phyloP scores from a whole-genome alignment of 2,888 invertebrate species.

The Endotricha flammealis region DNA sequence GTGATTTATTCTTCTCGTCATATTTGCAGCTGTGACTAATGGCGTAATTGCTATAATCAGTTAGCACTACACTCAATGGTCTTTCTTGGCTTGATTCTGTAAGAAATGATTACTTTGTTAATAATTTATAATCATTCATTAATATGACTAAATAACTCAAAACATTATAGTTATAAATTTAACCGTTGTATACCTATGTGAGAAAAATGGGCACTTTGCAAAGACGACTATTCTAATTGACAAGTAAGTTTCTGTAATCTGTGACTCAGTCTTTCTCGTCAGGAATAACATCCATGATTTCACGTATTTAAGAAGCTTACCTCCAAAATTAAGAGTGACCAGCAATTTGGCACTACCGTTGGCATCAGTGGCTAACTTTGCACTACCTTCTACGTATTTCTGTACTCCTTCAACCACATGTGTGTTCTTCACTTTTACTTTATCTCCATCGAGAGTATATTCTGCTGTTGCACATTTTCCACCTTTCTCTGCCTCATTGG shows the following conservation, averaged over 20 bases:
- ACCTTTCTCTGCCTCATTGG: constrained; percentile 76
- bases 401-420: constrained; percentile 50
- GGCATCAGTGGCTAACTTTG: constrained; percentile 53
- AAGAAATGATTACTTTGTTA: constrained; percentile 23
- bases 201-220: too few species aligned
- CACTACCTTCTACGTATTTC: constrained; percentile 51
- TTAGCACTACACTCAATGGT: constrained; percentile 79
- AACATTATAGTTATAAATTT: too few species aligned
- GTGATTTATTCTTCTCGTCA: constrained; percentile 50
- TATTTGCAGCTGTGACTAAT: constrained; percentile 81
- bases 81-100: constrained; percentile 62
- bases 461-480: constrained; percentile 79
- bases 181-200: too few species aligned
- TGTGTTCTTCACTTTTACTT: constrained; percentile 52
- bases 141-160: too few species aligned
- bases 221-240: too few species aligned
- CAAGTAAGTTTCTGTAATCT: too few species aligned
- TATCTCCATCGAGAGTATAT: constrained; percentile 66
- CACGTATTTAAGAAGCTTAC: constrained; percentile 30
- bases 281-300: too few species aligned
- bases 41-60: constrained; percentile 80
- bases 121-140: background rate
- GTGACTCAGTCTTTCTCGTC: too few species aligned
- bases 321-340: constrained; percentile 52
- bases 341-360: constrained; percentile 63